Evolutionary conservation across 2,888 invertebrate species (phyloP), one percentile per base, ranked within the genome.

Genomic region (Itoplectis maculator): DNA sequence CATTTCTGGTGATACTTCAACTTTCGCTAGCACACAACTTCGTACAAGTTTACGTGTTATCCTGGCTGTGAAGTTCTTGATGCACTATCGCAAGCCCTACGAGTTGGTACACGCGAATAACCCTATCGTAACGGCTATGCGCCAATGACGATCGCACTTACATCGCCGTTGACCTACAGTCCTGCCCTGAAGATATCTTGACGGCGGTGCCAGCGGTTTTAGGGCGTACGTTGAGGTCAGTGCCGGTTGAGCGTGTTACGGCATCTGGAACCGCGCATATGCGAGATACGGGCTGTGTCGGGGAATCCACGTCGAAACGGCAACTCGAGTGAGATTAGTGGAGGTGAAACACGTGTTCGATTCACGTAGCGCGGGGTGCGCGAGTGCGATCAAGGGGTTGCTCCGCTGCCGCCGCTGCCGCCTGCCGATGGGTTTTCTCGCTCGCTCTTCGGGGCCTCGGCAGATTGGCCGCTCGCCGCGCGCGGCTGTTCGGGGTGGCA

Each of bases 271-370:
- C 89, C 88, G 88, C 86, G 88, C 54, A 74, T 79, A 79, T 66
- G 72, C 78, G 56, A 66, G 68, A 61, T 76, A 78, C 79, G 72
- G 72, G 65, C 59, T 79, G 74, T n/a, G n/a, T n/a, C 45, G 54
- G 42, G 76, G 63, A 51, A 80, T 73, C 49, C 76, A 51, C 68
- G 73, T 63, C 47, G 35, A 65, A 80, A 86, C 85, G 86, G 82
- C 86, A 88, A 85, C 86, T 86, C 79, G 81, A 84, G 82, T 88
- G 87, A 91, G 91, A 92, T 92, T 91, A 91, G 92, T 88, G 89
- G 91, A 89, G 91, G 88, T 89, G 91, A 88, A 92, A 92, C 92
- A 92, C 92, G 90, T 92, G 92, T 92, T 92, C 91, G 88, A 90
- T 87, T 88, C 82, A 87, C 87, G 78, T 85, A 85, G 84, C 80